phyloP scores from a whole-genome alignment of 2,888 invertebrate genomes.

The Pseudococcus jackbeardsleyi region DNA sequence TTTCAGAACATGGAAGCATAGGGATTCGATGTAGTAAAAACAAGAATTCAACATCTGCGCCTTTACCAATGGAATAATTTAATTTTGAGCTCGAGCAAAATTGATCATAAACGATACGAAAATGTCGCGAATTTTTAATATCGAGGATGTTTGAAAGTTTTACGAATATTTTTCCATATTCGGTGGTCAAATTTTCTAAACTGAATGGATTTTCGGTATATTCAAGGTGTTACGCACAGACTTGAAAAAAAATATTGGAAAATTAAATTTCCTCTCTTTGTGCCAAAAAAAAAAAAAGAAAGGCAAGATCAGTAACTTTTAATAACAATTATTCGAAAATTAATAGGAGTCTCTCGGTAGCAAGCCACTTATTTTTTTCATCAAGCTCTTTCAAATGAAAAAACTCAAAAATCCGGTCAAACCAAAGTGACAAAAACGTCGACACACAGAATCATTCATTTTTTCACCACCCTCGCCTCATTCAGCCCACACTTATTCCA shows the following conservation, averaged over 20 bases:
- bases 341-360: background rate
- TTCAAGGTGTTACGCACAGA: background rate
- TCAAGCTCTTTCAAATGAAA: no score
- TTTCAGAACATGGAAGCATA: background rate
- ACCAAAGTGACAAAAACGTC: background rate
- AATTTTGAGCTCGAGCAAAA: background rate
- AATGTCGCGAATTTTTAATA: background rate
- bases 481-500: background rate
- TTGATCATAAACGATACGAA: slow-evolving; percentile 13
- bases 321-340: background rate
- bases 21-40: background rate
- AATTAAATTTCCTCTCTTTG: background rate
- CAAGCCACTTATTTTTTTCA: no score
- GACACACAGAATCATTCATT: background rate
- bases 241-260: background rate
- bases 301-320: background rate
- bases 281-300: background rate
- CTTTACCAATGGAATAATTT: background rate
- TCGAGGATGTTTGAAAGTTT: background rate
- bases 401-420: no score
- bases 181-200: background rate
- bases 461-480: no score
- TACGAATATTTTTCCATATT: background rate
- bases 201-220: background rate
- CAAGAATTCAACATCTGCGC: background rate